Conservation (phyloP, 1,140 invertebrate genomes). For the Anagrus nilaparvatae region DNA sequence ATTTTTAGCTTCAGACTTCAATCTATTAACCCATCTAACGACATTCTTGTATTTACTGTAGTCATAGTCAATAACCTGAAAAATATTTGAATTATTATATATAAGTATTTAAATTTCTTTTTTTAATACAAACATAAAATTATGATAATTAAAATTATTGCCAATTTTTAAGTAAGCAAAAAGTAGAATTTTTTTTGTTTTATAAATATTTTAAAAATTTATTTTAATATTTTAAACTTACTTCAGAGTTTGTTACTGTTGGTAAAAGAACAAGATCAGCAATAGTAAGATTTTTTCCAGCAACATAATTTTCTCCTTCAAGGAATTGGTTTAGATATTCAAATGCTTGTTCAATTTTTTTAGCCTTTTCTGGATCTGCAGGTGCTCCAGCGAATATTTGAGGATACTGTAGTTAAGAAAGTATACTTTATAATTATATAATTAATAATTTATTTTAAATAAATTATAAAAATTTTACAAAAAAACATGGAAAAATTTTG, state of each 20-base stretch:
- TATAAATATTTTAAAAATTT: too few relatives aligned
- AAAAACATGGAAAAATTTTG: background rate
- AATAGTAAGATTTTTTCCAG: conserved; percentile 40
- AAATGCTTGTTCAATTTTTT: conserved; percentile 27
- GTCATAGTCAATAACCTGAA: conserved; percentile 56
- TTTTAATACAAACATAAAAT: too few relatives aligned
- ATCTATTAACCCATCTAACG: conserved; percentile 55
- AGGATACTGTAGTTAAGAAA: conserved; percentile 57
- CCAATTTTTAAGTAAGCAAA: too few relatives aligned
- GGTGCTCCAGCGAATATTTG: conserved; percentile 53
- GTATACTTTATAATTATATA: too few relatives aligned
- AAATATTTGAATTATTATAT: conserved; percentile 21
- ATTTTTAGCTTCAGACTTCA: conserved; percentile 57
- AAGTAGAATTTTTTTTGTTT: too few relatives aligned
- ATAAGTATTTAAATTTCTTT: background rate
- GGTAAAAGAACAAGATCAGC: conserved; percentile 36
- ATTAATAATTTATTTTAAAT: background rate
- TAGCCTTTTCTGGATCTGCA: conserved; percentile 52
- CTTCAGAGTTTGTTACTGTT: conserved; percentile 32
- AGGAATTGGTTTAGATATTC: conserved; percentile 30
- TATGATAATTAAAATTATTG: too few relatives aligned
- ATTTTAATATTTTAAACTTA: too few relatives aligned
- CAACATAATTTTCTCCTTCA: conserved; percentile 29
- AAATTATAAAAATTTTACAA: background rate
- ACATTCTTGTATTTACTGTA: conserved; percentile 59